Conservation (phyloP, 2,797 vertebrate species). For the Peromyscus nudipes region DNA sequence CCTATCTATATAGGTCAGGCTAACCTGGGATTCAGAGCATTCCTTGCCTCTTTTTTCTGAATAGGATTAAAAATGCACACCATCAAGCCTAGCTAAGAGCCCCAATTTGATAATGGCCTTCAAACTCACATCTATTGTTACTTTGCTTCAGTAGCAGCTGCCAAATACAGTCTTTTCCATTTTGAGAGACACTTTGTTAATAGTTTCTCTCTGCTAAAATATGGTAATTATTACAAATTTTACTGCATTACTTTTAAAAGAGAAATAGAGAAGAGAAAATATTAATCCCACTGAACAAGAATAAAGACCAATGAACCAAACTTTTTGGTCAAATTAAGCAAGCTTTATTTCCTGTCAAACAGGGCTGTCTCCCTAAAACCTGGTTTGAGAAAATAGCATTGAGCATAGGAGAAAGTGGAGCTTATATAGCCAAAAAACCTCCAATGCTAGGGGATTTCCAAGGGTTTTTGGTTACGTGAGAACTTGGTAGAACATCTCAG, state of each 20-base stretch:
- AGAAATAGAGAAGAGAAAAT: background rate
- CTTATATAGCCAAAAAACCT: background rate
- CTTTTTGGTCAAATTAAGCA: background rate
- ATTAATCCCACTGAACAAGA: background rate
- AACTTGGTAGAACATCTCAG: background rate
- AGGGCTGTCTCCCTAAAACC: background rate
- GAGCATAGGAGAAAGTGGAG: background rate
- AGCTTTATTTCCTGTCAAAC: background rate
- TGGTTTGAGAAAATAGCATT: background rate
- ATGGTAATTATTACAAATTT: background rate
- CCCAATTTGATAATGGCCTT: constrained; percentile 14
- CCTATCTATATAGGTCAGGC: background rate
- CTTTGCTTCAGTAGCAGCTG: constrained; percentile 15
- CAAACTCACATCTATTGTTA: constrained; percentile 19
- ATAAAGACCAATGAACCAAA: background rate
- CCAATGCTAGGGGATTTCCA: background rate
- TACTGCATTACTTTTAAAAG: background rate
- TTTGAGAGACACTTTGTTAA: background rate
- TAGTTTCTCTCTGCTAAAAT: constrained; percentile 7
- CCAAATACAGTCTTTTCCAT: background rate
- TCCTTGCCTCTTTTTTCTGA: background rate
- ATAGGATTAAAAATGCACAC: background rate
- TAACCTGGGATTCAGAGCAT: background rate
- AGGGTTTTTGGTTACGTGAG: background rate
- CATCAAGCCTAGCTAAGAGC: background rate